Conservation (phyloP, 2,113 vertebrate genomes). For the Podocnemis expansa region DNA sequence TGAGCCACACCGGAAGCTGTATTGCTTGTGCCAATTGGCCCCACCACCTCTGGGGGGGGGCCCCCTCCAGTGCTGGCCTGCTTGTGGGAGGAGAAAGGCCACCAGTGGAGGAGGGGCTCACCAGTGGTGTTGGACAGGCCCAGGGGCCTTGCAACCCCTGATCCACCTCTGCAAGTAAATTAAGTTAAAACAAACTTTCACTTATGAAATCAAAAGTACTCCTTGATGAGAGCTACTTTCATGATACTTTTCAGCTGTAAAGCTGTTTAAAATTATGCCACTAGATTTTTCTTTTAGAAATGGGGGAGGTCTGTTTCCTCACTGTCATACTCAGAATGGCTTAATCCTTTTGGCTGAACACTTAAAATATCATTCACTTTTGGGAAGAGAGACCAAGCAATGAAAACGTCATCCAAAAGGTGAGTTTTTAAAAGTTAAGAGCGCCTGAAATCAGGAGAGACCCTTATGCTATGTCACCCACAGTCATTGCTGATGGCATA, state of each 20-base stretch:
- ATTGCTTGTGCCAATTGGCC: too few relatives aligned
- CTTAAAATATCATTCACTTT: not conserved
- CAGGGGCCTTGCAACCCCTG: too few relatives aligned
- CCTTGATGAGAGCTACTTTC: not conserved
- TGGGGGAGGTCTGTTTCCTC: not conserved
- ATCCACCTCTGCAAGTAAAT: too few relatives aligned
- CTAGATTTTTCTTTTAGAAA: not conserved
- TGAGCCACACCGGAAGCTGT: too few relatives aligned
- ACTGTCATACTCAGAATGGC: not conserved
- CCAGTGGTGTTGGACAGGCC: too few relatives aligned
- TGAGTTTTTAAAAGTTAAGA: not conserved
- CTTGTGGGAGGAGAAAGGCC: too few relatives aligned
- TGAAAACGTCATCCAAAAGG: not conserved
- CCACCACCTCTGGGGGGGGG: too few relatives aligned
- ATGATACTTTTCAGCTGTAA: conserved; percentile 14
- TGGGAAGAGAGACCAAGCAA: not conserved
- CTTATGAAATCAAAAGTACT: not conserved
- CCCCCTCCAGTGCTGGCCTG: too few relatives aligned
- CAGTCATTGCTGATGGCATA: not conserved
- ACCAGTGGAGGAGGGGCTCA: too few relatives aligned
- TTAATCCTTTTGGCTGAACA: not conserved
- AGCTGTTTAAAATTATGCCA: conserved; percentile 11
- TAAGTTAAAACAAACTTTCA: conserved; percentile 30
- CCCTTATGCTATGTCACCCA: not conserved
- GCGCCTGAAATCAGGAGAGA: not conserved